These are phyloP conservation scores for Mizuhopecten yessoensis DNA, from an alignment of 1,140 invertebrate genomes.

Conservation along the genomic window DNA sequence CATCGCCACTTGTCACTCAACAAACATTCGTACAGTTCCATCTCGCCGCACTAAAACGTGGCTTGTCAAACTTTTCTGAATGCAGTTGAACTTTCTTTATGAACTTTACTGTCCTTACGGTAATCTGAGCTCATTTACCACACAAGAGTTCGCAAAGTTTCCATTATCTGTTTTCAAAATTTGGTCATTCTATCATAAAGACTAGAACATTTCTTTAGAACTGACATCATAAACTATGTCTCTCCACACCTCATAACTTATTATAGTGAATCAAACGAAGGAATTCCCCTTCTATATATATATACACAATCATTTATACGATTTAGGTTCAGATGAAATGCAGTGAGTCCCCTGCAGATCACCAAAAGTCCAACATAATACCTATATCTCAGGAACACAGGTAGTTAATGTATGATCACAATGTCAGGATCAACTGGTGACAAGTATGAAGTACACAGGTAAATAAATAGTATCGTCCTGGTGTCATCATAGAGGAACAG, in stretches of 20 bases:
- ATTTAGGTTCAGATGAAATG: neutral
- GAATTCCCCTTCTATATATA: neutral
- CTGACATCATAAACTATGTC: neutral
- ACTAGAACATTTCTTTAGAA: neutral
- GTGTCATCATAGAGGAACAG: constrained; percentile 37
- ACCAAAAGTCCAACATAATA: neutral
- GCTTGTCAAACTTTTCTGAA: neutral
- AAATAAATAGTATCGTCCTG: neutral
- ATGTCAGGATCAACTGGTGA: neutral
- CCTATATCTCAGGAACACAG: neutral
- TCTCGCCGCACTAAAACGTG: neutral
- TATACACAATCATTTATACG: constrained; percentile 6
- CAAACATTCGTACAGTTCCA: neutral
- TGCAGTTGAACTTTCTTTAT: neutral
- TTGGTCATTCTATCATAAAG: neutral
- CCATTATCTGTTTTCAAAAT: constrained; percentile 27
- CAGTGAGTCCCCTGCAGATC: constrained; percentile 26
- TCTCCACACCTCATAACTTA: constrained; percentile 5
- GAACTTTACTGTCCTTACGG: neutral
- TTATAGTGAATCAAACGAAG: neutral
- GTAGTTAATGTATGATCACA: neutral
- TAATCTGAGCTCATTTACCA: neutral
- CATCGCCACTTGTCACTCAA: constrained; percentile 28
- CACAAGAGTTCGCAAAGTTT: neutral
- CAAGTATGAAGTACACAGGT: neutral